phyloP scores from a whole-genome alignment of 1,140 invertebrate species.

The Trichonephila inaurata region DNA sequence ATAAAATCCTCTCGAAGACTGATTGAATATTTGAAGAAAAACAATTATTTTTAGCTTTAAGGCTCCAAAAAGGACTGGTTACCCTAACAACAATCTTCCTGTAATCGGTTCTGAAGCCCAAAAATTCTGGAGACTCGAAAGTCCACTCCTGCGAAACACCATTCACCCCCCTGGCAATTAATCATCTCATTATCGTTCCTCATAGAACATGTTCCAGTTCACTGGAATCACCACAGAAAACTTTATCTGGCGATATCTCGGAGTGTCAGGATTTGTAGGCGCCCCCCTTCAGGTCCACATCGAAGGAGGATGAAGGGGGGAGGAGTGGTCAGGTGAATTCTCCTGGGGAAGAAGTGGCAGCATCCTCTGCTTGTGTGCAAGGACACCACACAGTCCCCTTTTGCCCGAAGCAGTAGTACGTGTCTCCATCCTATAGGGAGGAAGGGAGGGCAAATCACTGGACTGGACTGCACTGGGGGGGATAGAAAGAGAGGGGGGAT shows the following conservation, averaged over 20 bases:
- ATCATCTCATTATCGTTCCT: constrained; percentile 23
- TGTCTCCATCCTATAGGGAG: constrained; percentile 5
- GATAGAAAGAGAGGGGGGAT: background rate
- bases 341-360: constrained; percentile 41
- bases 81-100: too few relatives aligned
- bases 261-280: constrained; percentile 56
- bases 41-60: too few relatives aligned
- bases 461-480: background rate
- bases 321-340: constrained; percentile 67
- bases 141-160: background rate
- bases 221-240: background rate
- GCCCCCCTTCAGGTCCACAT: background rate
- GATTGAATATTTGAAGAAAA: too few relatives aligned
- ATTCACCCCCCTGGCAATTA: background rate
- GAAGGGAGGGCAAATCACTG: constrained; percentile 20
- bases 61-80: too few relatives aligned
- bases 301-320: background rate
- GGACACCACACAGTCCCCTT: constrained; percentile 52
- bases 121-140: too few relatives aligned
- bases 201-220: background rate
- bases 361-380: background rate
- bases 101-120: too few relatives aligned
- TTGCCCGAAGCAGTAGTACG: background rate
- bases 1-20: too few relatives aligned
- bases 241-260: background rate